phyloP scores from a whole-genome alignment of 2,797 vertebrate genomes.

The Aldrovandia affinis region DNA sequence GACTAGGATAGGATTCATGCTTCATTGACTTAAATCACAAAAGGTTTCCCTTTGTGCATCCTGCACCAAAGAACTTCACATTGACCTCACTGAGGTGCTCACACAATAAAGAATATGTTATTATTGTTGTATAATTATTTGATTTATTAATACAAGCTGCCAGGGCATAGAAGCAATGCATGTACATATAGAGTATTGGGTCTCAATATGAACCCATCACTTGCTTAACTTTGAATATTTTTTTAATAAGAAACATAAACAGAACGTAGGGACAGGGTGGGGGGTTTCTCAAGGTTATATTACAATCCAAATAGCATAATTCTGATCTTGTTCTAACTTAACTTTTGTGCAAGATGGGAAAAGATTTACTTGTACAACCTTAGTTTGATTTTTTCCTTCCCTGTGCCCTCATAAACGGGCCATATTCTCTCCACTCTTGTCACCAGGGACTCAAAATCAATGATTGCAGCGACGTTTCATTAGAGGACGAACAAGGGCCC shows the following conservation, averaged over 20 bases:
- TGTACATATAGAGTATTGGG: neutral
- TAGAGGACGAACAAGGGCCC: slow-evolving; percentile 82
- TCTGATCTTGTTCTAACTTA: neutral
- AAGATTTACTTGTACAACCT: slow-evolving; percentile 25
- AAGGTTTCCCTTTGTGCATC: slow-evolving; percentile 66
- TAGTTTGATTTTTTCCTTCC: neutral
- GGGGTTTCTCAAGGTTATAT: neutral
- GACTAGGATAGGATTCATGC: slow-evolving; percentile 74
- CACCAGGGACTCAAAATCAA: slow-evolving; percentile 84
- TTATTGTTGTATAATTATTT: neutral
- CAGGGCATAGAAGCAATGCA: neutral
- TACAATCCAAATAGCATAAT: neutral
- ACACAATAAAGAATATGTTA: neutral
- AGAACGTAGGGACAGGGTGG: too few species aligned
- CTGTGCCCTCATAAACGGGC: slow-evolving; percentile 67
- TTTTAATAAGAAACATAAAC: neutral
- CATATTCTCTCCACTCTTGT: slow-evolving; percentile 75
- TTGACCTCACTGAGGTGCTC: neutral
- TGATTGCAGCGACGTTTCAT: slow-evolving; percentile 90
- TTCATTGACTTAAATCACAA: slow-evolving; percentile 73
- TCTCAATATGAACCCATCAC: neutral
- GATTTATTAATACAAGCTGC: neutral
- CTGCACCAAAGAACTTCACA: neutral
- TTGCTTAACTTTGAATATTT: neutral
- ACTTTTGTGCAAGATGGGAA: neutral